A percentile compares a stretch with the other conserved stretches of the same genome.
These are phyloP conservation scores for Augochlora pura DNA, from an alignment of 1,140 invertebrate species.

Conservation along the genomic window DNA sequence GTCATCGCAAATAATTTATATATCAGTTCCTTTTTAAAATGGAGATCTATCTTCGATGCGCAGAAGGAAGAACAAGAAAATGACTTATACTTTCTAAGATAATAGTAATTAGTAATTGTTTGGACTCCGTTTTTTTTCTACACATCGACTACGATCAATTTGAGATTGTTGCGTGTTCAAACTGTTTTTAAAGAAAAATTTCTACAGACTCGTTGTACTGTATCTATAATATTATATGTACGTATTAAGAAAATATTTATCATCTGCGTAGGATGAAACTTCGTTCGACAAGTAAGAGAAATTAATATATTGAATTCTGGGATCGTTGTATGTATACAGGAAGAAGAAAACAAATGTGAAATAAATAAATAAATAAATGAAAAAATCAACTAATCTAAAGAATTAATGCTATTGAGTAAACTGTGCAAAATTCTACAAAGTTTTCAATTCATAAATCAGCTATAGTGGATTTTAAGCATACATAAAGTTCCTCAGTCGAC, in stretches of 20 bases:
- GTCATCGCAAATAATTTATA: neutral
- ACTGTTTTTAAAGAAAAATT: constrained; percentile 38
- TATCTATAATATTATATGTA: constrained; percentile 16
- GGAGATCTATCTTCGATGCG: neutral
- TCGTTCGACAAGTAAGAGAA: constrained; percentile 23
- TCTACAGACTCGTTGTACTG: constrained; percentile 33
- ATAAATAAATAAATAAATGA: constrained; percentile 24
- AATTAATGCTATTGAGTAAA: neutral
- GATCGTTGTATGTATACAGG: constrained; percentile 13
- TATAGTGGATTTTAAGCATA: no score
- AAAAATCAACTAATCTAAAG: neutral
- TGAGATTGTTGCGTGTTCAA: constrained; percentile 11
- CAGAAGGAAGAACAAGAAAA: neutral
- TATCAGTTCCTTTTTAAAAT: neutral
- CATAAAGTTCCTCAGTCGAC: no score
- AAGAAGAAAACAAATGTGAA: constrained; percentile 10
- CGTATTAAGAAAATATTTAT: constrained; percentile 26
- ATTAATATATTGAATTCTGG: constrained; percentile 44
- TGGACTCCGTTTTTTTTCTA: constrained; percentile 23
- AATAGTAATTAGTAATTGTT: constrained; percentile 22
- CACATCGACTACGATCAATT: constrained; percentile 13
- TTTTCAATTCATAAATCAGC: no score
- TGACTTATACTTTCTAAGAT: constrained; percentile 1
- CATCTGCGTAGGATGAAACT: constrained; percentile 26
- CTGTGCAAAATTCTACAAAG: no score